Evolutionary conservation across 37 sponge, comb jelly and placozoan genomes (phyloP), one percentile per base, ranked within the genome.

Genomic region (Beroe forskalii): DNA sequence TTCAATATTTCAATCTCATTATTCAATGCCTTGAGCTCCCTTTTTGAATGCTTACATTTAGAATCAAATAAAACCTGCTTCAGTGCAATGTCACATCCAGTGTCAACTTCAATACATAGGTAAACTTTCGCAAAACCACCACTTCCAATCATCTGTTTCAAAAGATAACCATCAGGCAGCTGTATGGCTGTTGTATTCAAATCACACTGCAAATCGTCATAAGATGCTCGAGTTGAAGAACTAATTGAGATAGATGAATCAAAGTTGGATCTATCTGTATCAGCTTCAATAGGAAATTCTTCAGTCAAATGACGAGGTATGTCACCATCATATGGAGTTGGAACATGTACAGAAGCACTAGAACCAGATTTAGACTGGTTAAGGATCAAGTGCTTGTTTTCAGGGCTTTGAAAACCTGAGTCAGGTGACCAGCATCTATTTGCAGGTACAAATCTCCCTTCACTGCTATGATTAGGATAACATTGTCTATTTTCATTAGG

Each of bases 61-160:
- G 36, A 19, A 36, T 72, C 75, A 37, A 38, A 72, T 8, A 22
- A 33, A 17, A 72, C 75, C 20, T 72, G 75, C 35, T 72, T 72
- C 9, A 72, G 8, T 32, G 75, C 75, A 19, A 72, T 35, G 40
- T 72, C 75, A 17, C 75, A 39, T 1, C 75, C 75, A 35, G 75
- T 38, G 8, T 72, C 40, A 3, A 35, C 19, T 35, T 72, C 75
- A 72, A 72, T 72, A 20, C 75, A 72, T 19, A 35, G 75, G 30
- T 72, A 72, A 22, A 72, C 75, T 72, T 72, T 72, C 1, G 75
- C 75, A 72, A 72, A 72, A 1, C 75, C 75, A 37, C 75, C 75
- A 33, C 40, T 72, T 12, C 75, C 75, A 22, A 72, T 72, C 37
- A 72, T 33, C 8, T 72, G 28, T 72, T 36, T 72, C 9, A 37